A percentile compares a stretch with the other conserved stretches of the same genome.
Evolutionary conservation across 2,797 vertebrate species (phyloP).

Genomic region (Crax fasciolata): DNA sequence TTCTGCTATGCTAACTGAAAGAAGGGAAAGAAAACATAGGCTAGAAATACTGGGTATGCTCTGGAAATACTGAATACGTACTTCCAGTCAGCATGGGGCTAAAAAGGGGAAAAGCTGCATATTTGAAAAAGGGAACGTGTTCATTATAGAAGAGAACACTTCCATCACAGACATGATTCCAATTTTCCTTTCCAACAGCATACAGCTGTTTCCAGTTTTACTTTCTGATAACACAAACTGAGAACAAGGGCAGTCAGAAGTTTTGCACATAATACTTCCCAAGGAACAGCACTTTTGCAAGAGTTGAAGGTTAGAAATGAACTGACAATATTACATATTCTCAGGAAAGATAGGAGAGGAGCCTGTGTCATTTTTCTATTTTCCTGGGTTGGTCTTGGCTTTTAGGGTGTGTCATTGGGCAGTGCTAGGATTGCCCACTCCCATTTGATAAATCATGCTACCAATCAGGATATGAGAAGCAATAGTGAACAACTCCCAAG

Average conservation of each 20-base stretch:
- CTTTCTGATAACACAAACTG: background rate
- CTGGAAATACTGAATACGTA: background rate
- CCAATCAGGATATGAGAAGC: background rate
- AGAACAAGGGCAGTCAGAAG: background rate
- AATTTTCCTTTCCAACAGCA: background rate
- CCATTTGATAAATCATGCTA: fast-evolving
- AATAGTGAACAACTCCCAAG: background rate
- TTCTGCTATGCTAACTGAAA: background rate
- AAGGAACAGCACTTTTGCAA: background rate
- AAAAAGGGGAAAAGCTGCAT: background rate
- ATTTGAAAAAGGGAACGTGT: background rate
- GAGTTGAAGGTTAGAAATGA: background rate
- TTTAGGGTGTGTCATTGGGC: fast-evolving
- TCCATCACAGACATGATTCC: background rate
- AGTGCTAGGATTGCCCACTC: background rate
- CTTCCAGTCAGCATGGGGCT: background rate
- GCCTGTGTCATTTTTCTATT: background rate
- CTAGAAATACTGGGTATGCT: background rate
- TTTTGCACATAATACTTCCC: background rate
- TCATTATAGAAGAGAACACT: background rate
- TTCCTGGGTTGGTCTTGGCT: background rate
- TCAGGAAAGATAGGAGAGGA: background rate
- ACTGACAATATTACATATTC: background rate
- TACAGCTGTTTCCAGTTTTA: background rate
- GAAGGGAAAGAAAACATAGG: background rate